Evolutionary conservation across 2,888 invertebrate genomes (phyloP).

Genomic region (Pediacus dermestoides): DNA sequence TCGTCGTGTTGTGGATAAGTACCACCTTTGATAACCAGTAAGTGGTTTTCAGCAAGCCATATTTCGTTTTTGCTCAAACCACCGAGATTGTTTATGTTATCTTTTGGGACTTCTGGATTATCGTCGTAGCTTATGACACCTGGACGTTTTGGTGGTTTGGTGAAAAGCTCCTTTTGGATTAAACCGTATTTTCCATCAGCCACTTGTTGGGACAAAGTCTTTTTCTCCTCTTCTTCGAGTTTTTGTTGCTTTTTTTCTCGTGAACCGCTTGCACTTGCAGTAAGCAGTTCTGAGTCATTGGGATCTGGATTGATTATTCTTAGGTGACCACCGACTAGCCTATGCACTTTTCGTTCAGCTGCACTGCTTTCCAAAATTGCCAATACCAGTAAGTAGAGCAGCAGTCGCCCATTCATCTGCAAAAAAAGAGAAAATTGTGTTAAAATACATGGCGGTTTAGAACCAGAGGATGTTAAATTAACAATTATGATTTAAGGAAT

Average conservation of each 20-base stretch:
- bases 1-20: conserved; percentile 56
- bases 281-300: conserved; percentile 34
- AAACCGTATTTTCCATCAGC: conserved; percentile 87
- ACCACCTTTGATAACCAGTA: conserved; percentile 79
- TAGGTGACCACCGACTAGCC: conserved; percentile 68
- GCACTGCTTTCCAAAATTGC: conserved; percentile 22
- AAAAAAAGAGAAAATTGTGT: conserved; percentile 12
- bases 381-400: conserved; percentile 25
- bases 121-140: conserved; percentile 76
- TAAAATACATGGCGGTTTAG: no score
- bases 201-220: conserved; percentile 84
- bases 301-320: conserved; percentile 46
- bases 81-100: conserved; percentile 75
- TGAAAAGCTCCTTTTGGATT: conserved; percentile 80
- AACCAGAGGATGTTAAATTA: no score
- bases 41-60: conserved; percentile 86
- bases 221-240: conserved; percentile 70
- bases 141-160: conserved; percentile 67
- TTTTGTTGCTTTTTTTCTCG: conserved; percentile 19
- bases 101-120: conserved; percentile 77
- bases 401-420: conserved; percentile 25
- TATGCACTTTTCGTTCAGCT: conserved; percentile 57
- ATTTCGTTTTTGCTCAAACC: conserved; percentile 82
- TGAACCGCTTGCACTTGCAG: conserved; percentile 29
- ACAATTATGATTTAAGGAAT: no score